Conservation (phyloP, 2,113 vertebrate species). For the Cryptoleucopteryx plumbea region DNA sequence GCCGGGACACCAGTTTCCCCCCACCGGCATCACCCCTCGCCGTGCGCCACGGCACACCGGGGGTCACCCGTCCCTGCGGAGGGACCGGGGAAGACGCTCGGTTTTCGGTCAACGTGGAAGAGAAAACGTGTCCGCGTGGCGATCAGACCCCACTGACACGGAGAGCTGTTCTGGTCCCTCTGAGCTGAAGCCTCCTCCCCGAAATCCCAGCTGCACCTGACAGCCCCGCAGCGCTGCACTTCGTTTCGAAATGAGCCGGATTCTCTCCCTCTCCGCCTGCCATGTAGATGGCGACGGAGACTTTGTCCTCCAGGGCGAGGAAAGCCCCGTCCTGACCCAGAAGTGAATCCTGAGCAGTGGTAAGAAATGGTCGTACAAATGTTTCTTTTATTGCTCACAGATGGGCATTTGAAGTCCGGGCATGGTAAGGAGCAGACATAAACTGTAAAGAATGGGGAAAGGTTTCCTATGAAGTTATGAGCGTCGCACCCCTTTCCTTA, state of each 20-base stretch:
- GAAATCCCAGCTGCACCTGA: slow-evolving; percentile 19
- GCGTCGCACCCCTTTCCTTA: not conserved
- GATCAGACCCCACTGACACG: not conserved
- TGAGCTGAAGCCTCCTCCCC: not conserved
- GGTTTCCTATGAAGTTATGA: not conserved
- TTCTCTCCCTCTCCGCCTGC: not conserved
- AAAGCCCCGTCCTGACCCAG: not conserved
- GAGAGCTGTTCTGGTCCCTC: not conserved
- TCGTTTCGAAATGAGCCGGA: not conserved
- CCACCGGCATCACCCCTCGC: too few species aligned
- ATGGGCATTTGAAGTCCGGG: not conserved
- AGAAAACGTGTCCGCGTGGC: not conserved
- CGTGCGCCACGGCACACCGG: not conserved
- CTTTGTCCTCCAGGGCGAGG: not conserved
- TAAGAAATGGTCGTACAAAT: not conserved
- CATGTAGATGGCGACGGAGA: not conserved
- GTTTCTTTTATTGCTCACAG: not conserved
- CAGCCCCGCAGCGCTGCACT: not conserved
- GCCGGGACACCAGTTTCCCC: too few species aligned
- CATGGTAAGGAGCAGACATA: not conserved
- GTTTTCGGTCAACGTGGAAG: not conserved
- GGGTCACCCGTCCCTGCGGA: not conserved
- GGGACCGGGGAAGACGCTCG: not conserved
- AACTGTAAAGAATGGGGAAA: not conserved
- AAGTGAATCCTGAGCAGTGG: not conserved